Evolutionary conservation across 2,888 invertebrate genomes (phyloP).

Genomic region (Apotomis capreana): DNA sequence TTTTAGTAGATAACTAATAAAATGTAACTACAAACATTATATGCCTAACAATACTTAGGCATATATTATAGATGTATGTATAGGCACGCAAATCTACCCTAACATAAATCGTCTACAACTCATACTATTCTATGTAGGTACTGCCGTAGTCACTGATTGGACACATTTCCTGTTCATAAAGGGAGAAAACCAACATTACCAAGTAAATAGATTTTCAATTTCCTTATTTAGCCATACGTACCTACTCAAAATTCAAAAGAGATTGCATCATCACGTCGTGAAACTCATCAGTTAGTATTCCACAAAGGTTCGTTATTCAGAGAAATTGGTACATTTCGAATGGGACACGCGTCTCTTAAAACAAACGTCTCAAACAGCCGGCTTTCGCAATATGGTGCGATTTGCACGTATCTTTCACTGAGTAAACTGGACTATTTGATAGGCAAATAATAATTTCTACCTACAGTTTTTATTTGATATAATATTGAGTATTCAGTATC

Average conservation of each 20-base stretch:
- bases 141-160: background rate
- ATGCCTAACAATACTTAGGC: too few relatives aligned
- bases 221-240: slow-evolving; percentile 25
- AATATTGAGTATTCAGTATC: background rate
- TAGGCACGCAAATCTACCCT: background rate
- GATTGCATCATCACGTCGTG: slow-evolving; percentile 44
- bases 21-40: too few relatives aligned
- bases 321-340: slow-evolving; percentile 77
- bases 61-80: too few relatives aligned
- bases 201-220: slow-evolving; percentile 15
- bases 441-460: background rate
- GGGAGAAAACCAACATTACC: slow-evolving; percentile 17
- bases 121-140: background rate
- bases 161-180: background rate
- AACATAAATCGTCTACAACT: background rate
- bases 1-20: too few relatives aligned
- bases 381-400: slow-evolving; percentile 69
- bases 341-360: slow-evolving; percentile 64
- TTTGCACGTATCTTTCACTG: slow-evolving; percentile 52
- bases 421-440: slow-evolving; percentile 51
- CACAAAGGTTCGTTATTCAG: slow-evolving; percentile 61
- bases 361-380: slow-evolving; percentile 54
- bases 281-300: slow-evolving; percentile 65
- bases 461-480: background rate
- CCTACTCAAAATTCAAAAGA: slow-evolving; percentile 14